Evolutionary conservation across 53 echinoderm and acorn worm genomes (phyloP).

Genomic region (Astropecten irregularis): DNA sequence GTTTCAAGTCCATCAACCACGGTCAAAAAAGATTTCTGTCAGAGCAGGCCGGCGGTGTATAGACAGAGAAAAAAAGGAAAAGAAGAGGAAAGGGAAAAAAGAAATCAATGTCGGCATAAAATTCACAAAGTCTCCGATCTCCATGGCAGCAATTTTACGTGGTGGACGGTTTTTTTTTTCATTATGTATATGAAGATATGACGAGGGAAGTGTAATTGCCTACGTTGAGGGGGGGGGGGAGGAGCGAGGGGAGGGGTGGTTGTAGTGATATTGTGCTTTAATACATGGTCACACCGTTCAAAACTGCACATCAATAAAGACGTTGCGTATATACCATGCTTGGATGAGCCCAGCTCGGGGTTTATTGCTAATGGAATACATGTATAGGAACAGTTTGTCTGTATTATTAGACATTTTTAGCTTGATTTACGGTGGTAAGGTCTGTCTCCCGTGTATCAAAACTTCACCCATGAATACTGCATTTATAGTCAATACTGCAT

Average conservation of each 20-base stretch:
- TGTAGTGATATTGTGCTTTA: no score
- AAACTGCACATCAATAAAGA: slow-evolving; percentile 29
- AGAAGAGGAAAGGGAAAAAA: neutral
- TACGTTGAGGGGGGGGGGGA: no score
- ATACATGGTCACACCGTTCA: slow-evolving; percentile 22
- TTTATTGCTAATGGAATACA: slow-evolving; percentile 30
- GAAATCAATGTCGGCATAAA: slow-evolving; percentile 48
- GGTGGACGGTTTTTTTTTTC: slow-evolving; percentile 15
- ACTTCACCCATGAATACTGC: no score
- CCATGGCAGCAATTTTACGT: slow-evolving; percentile 40
- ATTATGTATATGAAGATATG: no score
- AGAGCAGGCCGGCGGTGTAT: slow-evolving; percentile 1
- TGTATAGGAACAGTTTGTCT: neutral
- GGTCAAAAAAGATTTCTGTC: slow-evolving; percentile 51
- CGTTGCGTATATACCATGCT: slow-evolving; percentile 12
- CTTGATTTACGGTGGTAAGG: no score
- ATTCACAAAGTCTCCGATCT: slow-evolving; percentile 40
- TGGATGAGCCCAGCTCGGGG: slow-evolving; percentile 24
- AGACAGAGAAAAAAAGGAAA: neutral
- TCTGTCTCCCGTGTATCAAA: no score
- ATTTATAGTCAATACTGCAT: no score
- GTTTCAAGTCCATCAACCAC: slow-evolving; percentile 40
- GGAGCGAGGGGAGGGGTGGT: no score
- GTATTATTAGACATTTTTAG: neutral
- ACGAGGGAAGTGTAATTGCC: neutral